Percentiles rank a stretch among this genome's conserved stretches.
phyloP scores from a whole-genome alignment of 2,888 invertebrate species.

The Adelphocoris suturalis region DNA sequence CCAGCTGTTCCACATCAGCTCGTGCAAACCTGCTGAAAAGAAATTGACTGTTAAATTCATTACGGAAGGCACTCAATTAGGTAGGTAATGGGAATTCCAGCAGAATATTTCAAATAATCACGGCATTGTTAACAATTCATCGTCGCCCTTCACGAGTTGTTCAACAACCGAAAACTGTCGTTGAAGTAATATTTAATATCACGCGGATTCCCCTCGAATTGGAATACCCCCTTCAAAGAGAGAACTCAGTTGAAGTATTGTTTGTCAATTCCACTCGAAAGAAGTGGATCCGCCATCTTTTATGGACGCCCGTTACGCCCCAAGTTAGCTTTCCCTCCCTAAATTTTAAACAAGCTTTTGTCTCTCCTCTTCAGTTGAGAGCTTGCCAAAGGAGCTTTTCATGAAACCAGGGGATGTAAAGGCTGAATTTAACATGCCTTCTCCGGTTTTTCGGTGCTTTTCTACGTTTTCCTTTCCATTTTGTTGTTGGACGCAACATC shows the following conservation, averaged over 20 bases:
- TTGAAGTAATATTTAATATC: neutral
- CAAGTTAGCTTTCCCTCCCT: conserved; percentile 26
- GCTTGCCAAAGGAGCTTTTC: conserved; percentile 39
- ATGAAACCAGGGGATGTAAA: conserved; percentile 20
- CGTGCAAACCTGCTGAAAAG: no score
- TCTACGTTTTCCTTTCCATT: neutral
- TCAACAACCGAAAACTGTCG: neutral
- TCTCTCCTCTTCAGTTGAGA: conserved; percentile 42
- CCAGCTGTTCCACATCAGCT: no score
- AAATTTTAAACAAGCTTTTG: conserved; percentile 35
- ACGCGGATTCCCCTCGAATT: neutral
- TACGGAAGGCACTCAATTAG: no score
- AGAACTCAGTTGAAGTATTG: conserved; percentile 20
- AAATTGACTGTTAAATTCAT: no score
- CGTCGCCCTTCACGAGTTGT: neutral
- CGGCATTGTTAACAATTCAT: no score
- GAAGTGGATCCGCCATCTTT: conserved; percentile 20
- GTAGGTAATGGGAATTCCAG: no score
- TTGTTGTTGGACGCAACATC: neutral
- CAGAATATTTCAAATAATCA: no score
- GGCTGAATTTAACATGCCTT: conserved; percentile 24
- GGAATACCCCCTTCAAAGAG: neutral
- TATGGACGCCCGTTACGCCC: conserved; percentile 24
- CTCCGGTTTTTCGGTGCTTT: neutral
- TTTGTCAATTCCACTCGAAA: conserved; percentile 39